These are phyloP conservation scores for Aurelia coerulea DNA, from an alignment of 30 jellyfish, hydroid and myxozoan genomes.

Conservation along the genomic window DNA sequence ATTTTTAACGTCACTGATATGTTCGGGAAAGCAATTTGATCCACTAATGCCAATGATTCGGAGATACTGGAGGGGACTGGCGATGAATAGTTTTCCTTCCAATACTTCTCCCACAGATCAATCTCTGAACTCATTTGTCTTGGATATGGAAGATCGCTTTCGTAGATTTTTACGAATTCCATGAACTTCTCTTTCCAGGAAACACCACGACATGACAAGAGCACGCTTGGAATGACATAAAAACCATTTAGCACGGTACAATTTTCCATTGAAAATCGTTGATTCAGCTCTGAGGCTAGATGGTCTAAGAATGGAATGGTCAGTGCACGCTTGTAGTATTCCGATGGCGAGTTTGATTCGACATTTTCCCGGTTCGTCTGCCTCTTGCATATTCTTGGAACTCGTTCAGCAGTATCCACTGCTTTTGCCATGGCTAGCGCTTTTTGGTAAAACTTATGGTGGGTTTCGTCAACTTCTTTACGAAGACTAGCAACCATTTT, in stretches of 20 bases:
- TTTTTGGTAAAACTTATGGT: background rate
- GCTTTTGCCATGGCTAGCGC: slow-evolving; percentile 26
- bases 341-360: background rate
- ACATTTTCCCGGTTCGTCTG: slow-evolving; percentile 8
- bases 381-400: slow-evolving; percentile 6
- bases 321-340: slow-evolving; percentile 12
- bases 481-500: background rate
- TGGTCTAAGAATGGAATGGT: slow-evolving; percentile 8
- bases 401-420: slow-evolving; percentile 14
- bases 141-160: slow-evolving; percentile 22
- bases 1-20: slow-evolving; percentile 8
- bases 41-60: slow-evolving; percentile 18
- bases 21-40: slow-evolving; percentile 23
- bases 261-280: slow-evolving; percentile 3
- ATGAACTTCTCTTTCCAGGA: slow-evolving; percentile 34
- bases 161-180: background rate
- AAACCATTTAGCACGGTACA: background rate
- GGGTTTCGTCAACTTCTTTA: slow-evolving; percentile 14
- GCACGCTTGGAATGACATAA: slow-evolving; percentile 22
- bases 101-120: no score
- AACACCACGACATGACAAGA: background rate
- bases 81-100: no score
- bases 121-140: no score
- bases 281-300: background rate
- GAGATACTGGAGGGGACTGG: background rate